Percentiles rank a stretch among this genome's conserved stretches.
These are phyloP conservation scores for Aphaenogaster rudis DNA, from an alignment of 1,140 invertebrate genomes.

Conservation along the genomic window DNA sequence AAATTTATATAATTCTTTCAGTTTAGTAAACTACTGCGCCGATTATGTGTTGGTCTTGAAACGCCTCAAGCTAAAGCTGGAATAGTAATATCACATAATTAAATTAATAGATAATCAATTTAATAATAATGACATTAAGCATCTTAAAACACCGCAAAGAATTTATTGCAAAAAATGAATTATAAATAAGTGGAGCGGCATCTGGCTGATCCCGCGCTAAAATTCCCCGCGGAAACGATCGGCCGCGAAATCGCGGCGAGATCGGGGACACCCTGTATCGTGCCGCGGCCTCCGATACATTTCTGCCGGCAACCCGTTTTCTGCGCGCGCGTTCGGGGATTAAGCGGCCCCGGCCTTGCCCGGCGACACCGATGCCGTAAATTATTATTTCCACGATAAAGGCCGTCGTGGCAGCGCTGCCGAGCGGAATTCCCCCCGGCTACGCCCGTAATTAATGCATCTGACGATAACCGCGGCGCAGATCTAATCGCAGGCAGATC, in stretches of 20 bases:
- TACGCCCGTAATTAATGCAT: constrained; percentile 70
- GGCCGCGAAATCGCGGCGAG: neutral
- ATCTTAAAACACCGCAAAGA: no score
- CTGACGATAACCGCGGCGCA: constrained; percentile 61
- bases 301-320: constrained; percentile 61
- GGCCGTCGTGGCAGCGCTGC: constrained; percentile 47
- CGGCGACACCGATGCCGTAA: constrained; percentile 69
- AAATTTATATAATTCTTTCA: no score
- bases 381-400: constrained; percentile 81
- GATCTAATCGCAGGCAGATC: constrained; percentile 68
- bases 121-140: no score
- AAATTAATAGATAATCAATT: no score
- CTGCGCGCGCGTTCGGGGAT: constrained; percentile 66
- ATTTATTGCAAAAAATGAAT: no score
- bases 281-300: constrained; percentile 35
- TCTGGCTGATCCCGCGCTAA: neutral
- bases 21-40: no score
- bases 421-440: constrained; percentile 36
- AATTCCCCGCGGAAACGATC: neutral
- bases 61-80: no score
- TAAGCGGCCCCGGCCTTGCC: constrained; percentile 66
- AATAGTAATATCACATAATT: no score
- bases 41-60: no score
- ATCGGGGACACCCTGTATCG: constrained; percentile 31
- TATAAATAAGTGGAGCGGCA: no score